A percentile compares a stretch with the other conserved stretches of the same genome.
These are phyloP conservation scores for Gulo gulo DNA, from an alignment of 2,113 vertebrate genomes.

Conservation along the genomic window DNA sequence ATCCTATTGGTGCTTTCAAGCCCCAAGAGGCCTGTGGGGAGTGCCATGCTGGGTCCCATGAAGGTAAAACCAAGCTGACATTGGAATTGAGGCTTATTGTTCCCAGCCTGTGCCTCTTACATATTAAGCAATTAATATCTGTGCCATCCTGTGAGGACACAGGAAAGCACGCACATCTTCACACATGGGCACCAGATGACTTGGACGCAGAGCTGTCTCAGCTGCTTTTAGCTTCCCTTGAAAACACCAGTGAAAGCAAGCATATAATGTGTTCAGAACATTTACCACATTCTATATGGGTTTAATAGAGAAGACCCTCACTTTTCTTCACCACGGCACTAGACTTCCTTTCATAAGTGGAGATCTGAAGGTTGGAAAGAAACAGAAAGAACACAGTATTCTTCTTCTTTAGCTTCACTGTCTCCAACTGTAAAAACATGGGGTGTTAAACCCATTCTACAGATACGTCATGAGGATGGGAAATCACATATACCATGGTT, in stretches of 20 bases:
- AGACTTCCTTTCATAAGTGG: not conserved
- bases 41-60: conserved; percentile 12
- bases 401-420: not conserved
- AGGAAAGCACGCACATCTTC: conserved; percentile 68
- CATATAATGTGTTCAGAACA: conserved; percentile 24
- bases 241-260: conserved; percentile 66
- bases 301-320: not conserved
- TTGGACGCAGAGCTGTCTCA: conserved; percentile 46
- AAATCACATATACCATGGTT: not conserved
- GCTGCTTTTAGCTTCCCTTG: conserved; percentile 53
- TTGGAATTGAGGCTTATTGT: conserved; percentile 62
- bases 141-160: conserved; percentile 63
- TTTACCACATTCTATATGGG: not conserved
- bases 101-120: conserved; percentile 64
- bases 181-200: conserved; percentile 77
- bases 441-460: not conserved
- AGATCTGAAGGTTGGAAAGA: not conserved
- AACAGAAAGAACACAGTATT: not conserved
- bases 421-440: not conserved
- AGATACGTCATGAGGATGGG: not conserved
- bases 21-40: conserved; percentile 43
- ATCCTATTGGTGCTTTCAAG: conserved; percentile 48
- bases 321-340: not conserved
- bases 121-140: conserved; percentile 74
- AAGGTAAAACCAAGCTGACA: conserved; percentile 65